A percentile compares a stretch with the other conserved stretches of the same genome.
Evolutionary conservation across 2,888 invertebrate genomes (phyloP).

Genomic region (Eurois occulta): DNA sequence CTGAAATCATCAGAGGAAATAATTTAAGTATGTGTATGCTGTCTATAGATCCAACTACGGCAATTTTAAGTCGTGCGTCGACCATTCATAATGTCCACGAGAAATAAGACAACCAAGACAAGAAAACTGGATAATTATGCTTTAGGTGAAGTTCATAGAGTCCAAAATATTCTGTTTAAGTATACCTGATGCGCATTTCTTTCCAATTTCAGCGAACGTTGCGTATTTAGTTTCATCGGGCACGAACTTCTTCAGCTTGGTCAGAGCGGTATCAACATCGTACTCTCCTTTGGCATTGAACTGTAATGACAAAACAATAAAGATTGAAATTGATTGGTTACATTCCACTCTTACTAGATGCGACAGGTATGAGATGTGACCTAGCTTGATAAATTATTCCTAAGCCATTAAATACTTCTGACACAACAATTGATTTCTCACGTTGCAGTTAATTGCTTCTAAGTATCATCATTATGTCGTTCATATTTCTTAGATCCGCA

Average conservation of each 20-base stretch:
- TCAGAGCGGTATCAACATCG: constrained; percentile 44
- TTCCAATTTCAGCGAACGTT: constrained; percentile 43
- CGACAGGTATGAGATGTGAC: background rate
- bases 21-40: background rate
- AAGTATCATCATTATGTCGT: constrained; percentile 15
- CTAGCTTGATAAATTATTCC: background rate
- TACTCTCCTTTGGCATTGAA: constrained; percentile 59
- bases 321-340: background rate
- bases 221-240: constrained; percentile 41
- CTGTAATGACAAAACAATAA: constrained; percentile 48
- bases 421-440: constrained; percentile 47
- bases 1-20: constrained; percentile 50
- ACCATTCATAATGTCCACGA: background rate
- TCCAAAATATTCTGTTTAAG: background rate
- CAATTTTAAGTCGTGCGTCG: background rate
- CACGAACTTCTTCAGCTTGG: constrained; percentile 47
- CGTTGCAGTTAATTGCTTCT: constrained; percentile 11
- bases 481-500: constrained; percentile 12
- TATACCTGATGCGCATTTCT: constrained; percentile 61
- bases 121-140: background rate
- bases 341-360: background rate
- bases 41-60: background rate
- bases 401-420: background rate
- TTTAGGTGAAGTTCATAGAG: background rate
- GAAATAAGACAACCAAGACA: background rate